A percentile compares a stretch with the other conserved stretches of the same genome.
phyloP scores from a whole-genome alignment of 2,113 vertebrate genomes.

The Oceanodroma tethys region DNA sequence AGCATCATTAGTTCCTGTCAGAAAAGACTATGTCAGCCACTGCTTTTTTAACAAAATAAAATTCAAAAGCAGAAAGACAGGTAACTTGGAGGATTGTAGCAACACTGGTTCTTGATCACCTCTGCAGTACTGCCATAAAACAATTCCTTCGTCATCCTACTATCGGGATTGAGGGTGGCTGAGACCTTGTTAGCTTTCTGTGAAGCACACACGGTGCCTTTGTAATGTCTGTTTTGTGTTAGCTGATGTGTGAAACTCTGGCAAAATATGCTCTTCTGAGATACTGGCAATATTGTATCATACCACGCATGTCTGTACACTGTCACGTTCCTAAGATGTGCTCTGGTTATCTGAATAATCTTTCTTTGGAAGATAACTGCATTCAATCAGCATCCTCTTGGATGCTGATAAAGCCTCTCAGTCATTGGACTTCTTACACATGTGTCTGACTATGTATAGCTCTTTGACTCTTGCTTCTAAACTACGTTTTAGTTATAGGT shows the following conservation, averaged over 20 bases:
- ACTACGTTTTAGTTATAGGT: neutral
- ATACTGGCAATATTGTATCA: neutral
- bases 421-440: neutral
- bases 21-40: neutral
- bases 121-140: neutral
- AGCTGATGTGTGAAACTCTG: neutral
- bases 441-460: neutral
- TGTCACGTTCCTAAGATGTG: neutral
- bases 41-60: neutral
- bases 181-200: neutral
- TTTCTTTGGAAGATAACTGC: neutral
- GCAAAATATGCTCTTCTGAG: neutral
- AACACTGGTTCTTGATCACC: neutral
- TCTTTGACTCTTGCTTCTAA: neutral
- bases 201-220: neutral
- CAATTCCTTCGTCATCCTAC: neutral
- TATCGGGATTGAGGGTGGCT: neutral
- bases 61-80: neutral
- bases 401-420: neutral
- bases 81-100: no score
- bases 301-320: no score
- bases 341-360: neutral
- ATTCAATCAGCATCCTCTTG: neutral
- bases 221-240: neutral
- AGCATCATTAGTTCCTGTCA: neutral